phyloP scores from a whole-genome alignment of 1,140 invertebrate genomes.

The Zophobas morio region DNA sequence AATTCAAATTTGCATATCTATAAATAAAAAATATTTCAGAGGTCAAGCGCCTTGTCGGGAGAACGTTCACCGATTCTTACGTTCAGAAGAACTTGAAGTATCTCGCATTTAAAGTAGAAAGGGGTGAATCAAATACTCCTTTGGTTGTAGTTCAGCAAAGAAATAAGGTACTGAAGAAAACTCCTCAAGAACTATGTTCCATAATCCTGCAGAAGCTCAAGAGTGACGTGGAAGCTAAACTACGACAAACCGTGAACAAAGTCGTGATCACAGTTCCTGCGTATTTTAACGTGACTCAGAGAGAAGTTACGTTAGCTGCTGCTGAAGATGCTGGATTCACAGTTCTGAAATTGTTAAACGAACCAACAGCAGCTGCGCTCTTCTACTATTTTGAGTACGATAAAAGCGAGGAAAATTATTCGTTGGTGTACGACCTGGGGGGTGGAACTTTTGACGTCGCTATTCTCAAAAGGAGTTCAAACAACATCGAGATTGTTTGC shows the following conservation, averaged over 20 bases:
- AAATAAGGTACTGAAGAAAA: conserved; percentile 4
- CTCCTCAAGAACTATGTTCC: conserved; percentile 15
- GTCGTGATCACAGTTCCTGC: conserved; percentile 78
- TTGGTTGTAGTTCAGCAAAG: neutral
- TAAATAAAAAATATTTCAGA: neutral
- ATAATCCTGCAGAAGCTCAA: conserved; percentile 8
- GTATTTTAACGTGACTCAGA: conserved; percentile 78
- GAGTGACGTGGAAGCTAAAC: neutral
- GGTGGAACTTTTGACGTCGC: conserved; percentile 87
- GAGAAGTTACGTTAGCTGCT: conserved; percentile 75
- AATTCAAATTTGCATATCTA: conserved; percentile 70
- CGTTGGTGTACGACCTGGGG: conserved; percentile 75
- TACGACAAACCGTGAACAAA: neutral
- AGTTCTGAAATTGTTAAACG: conserved; percentile 76
- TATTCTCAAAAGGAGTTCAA: conserved; percentile 82
- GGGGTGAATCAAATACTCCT: no score
- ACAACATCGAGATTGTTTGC: conserved; percentile 77
- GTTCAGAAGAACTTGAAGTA: conserved; percentile 18
- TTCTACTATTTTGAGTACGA: conserved; percentile 69
- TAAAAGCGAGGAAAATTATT: conserved; percentile 68
- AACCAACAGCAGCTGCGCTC: conserved; percentile 79
- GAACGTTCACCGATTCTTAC: conserved; percentile 15
- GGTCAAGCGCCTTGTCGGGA: conserved; percentile 22
- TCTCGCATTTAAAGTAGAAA: conserved; percentile 15
- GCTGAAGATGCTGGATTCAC: conserved; percentile 76